Evolutionary conservation across 2,797 vertebrate genomes (phyloP), one percentile per base, ranked within the genome.

Genomic region (Lepus townsendii): DNA sequence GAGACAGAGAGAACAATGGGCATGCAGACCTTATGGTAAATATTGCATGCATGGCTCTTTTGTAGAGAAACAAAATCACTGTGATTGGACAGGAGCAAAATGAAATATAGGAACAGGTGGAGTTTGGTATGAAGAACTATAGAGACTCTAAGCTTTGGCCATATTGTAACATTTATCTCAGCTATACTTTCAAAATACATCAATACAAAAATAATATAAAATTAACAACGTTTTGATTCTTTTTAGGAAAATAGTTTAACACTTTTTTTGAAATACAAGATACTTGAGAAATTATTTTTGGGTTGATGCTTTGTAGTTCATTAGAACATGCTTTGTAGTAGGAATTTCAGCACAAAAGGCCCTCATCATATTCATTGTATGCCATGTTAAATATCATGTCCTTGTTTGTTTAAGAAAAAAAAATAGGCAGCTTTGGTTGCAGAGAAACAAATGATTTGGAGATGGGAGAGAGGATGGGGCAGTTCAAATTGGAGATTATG

Each of bases 11-110:
- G 3, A 72, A 83, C 7, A 85, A 62, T 10, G 50, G 1, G 30
- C 2, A 0, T 11, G 2, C 19, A 16, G 0, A 16, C 3, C 4
- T 75, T 54, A 3, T 3, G 30, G 19, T 47, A 22, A 52, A 42
- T 30, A 6, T 1, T 77, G 13, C 19, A 16, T 20, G 2, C 11
- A 0, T 30, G 1, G 20, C 4, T 65, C 13, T n/a, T 32, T 13
- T 7, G 4, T 65, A 35, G 14, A 0, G 4, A 52, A 65, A 52
- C 16, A 73, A 65, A 83, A 32, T 12, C 10, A 24, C 16, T 66
- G 35, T 22, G 8, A 0, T 10, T 60, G 6, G 5, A 26, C 1
- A 66, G 0, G 19, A 62, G 27, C 4, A 17, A 17, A 60, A 60
- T 38, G 7, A 57, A 62, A 50, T 66, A 19, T 12, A 22, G 20